A percentile compares a stretch with the other conserved stretches of the same genome.
Conservation (phyloP, 2,797 vertebrate species). For the Pyrocephalus nanus region DNA sequence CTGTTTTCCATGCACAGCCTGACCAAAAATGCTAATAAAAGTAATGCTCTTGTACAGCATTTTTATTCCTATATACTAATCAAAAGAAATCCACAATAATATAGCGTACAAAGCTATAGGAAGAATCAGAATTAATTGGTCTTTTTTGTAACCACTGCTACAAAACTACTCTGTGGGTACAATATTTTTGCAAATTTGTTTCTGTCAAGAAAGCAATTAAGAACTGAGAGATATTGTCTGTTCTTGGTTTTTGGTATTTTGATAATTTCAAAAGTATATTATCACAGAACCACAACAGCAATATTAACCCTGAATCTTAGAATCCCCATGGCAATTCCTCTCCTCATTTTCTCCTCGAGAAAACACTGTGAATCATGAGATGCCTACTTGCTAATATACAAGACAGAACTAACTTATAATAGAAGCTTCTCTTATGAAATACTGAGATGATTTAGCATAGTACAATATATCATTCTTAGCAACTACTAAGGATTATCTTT, state of each 20-base stretch:
- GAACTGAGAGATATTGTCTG: background rate
- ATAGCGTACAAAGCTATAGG: background rate
- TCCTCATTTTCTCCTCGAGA: background rate
- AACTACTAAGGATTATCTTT: background rate
- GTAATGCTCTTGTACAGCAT: background rate
- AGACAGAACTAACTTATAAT: background rate
- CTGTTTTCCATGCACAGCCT: background rate
- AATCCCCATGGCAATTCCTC: background rate
- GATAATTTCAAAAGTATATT: background rate
- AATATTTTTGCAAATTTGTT: background rate
- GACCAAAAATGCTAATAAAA: background rate
- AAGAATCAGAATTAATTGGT: background rate
- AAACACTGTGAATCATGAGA: background rate
- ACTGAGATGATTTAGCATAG: background rate
- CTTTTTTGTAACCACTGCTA: background rate
- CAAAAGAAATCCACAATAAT: background rate
- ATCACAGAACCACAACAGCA: background rate
- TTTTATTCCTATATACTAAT: background rate
- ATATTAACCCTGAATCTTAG: background rate
- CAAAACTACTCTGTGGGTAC: background rate
- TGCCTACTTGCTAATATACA: background rate
- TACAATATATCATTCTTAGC: background rate
- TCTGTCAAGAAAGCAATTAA: background rate
- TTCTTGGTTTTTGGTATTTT: background rate
- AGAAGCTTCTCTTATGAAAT: background rate